Evolutionary conservation across 2,888 invertebrate genomes (phyloP).

Genomic region (Tachystola acroxantha): DNA sequence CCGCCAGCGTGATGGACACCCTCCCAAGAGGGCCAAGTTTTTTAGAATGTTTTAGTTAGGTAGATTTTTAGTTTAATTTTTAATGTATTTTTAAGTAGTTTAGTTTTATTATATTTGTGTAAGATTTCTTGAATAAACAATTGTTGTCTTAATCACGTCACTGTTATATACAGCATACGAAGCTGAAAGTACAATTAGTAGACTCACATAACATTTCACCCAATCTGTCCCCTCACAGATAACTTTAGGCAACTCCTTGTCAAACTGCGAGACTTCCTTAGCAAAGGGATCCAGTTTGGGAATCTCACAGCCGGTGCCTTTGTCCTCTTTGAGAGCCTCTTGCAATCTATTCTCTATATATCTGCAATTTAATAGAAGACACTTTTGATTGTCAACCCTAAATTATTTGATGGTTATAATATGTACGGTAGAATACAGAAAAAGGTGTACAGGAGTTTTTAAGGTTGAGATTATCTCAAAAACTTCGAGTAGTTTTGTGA

Average conservation of each 20-base stretch:
- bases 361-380: conserved; percentile 2
- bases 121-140: too few species aligned
- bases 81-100: too few species aligned
- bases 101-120: too few species aligned
- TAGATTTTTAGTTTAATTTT: too few species aligned
- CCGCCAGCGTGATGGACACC: too few species aligned
- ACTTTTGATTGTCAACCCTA: neutral
- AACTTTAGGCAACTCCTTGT: conserved; percentile 79
- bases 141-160: too few species aligned
- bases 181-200: too few species aligned
- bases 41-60: too few species aligned
- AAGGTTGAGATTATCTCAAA: neutral
- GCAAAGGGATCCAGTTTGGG: conserved; percentile 73
- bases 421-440: too few species aligned
- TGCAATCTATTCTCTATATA: conserved; percentile 12
- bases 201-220: conserved; percentile 85
- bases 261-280: conserved; percentile 85
- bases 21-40: too few species aligned
- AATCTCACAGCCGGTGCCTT: conserved; percentile 57
- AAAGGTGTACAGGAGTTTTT: too few species aligned
- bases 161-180: too few species aligned
- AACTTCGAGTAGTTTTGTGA: neutral
- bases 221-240: conserved; percentile 85
- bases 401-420: neutral
- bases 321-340: conserved; percentile 50